Evolutionary conservation across 1,140 invertebrate genomes (phyloP).

Genomic region (Hyles vespertilio): DNA sequence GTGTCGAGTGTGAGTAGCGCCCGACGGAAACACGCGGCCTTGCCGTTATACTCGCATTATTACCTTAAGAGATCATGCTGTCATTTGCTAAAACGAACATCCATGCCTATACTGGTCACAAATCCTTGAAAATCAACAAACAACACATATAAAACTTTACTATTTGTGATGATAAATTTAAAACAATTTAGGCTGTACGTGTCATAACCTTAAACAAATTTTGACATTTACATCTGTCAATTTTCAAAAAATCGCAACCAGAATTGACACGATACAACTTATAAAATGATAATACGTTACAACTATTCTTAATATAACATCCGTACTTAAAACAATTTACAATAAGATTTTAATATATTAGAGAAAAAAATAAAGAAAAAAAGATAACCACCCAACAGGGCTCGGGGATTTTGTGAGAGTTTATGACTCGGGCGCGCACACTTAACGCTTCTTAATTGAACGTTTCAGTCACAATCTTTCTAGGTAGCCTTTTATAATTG

Average conservation of each 20-base stretch:
- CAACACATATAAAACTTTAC: neutral
- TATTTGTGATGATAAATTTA: neutral
- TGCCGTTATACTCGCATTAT: conserved; percentile 39
- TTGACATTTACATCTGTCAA: neutral
- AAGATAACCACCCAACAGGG: conserved; percentile 4
- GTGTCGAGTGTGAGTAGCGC: conserved; percentile 19
- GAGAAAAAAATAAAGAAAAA: conserved; percentile 7
- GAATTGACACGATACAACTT: conserved; percentile 15
- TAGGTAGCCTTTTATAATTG: no score
- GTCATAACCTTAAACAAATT: neutral
- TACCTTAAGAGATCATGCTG: conserved; percentile 72
- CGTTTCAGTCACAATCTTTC: no score
- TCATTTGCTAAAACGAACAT: conserved; percentile 36
- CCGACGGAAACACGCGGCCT: conserved; percentile 35
- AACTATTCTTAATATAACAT: conserved; percentile 68
- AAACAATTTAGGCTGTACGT: neutral
- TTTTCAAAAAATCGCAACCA: neutral
- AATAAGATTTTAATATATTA: conserved; percentile 40
- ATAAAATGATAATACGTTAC: conserved; percentile 49
- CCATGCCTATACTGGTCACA: neutral
- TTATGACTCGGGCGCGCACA: neutral
- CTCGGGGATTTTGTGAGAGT: neutral
- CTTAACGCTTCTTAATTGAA: neutral
- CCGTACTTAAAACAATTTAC: conserved; percentile 70
- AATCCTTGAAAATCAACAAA: neutral